phyloP scores from a whole-genome alignment of 2,113 vertebrate species.

The Cyprinus carpio region DNA sequence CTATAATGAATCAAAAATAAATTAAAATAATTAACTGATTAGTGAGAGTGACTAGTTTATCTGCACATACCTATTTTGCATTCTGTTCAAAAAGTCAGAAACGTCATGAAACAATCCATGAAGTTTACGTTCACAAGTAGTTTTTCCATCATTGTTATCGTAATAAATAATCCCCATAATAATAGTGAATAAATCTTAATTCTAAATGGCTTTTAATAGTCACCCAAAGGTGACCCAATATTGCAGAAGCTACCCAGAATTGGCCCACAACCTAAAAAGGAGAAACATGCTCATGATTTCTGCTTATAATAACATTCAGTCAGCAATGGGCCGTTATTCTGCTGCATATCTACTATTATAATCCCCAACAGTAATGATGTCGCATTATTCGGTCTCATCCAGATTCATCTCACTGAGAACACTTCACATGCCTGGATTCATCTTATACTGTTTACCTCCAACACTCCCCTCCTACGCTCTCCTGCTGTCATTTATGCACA shows the following conservation, averaged over 20 bases:
- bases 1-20: background rate
- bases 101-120: background rate
- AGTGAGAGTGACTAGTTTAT: background rate
- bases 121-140: background rate
- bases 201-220: background rate
- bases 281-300: background rate
- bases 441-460: slow-evolving; percentile 24
- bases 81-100: background rate
- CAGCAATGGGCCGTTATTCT: background rate
- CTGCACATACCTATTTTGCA: background rate
- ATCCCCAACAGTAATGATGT: background rate
- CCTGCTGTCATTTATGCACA: background rate
- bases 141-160: background rate
- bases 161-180: background rate
- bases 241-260: background rate
- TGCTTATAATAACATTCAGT: background rate
- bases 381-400: background rate
- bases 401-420: background rate
- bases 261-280: background rate
- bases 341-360: background rate
- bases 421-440: background rate
- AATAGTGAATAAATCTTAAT: background rate
- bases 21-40: background rate
- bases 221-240: background rate
- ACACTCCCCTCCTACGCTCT: background rate